Evolutionary conservation across 2,797 vertebrate species (phyloP).

Genomic region (Paramormyrops hopkinsi): DNA sequence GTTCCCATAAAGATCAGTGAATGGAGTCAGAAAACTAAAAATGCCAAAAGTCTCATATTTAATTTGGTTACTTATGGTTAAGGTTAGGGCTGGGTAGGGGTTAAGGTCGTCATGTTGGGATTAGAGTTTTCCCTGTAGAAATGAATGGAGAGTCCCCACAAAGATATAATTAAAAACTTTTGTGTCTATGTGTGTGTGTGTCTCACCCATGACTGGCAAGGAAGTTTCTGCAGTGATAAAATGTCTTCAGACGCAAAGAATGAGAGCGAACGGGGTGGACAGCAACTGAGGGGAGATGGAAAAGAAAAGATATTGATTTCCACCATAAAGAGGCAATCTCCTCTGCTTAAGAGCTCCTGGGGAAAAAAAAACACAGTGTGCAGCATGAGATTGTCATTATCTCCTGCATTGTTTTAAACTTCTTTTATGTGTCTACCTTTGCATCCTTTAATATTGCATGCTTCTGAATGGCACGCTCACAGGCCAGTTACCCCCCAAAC

Average conservation of each 20-base stretch:
- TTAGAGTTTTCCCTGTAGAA: neutral
- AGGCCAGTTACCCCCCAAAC: neutral
- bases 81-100: neutral
- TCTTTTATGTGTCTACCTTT: constrained; percentile 20
- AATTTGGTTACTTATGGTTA: neutral
- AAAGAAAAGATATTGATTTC: constrained; percentile 60
- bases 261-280: constrained; percentile 45
- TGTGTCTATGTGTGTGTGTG: neutral
- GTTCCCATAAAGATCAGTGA: neutral
- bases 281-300: constrained; percentile 46
- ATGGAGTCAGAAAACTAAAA: neutral
- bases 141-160: neutral
- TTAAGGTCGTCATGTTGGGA: neutral
- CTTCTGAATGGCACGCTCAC: neutral
- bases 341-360: constrained; percentile 42
- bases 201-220: neutral
- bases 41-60: neutral
- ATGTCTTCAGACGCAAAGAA: constrained; percentile 21
- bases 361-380: constrained; percentile 20
- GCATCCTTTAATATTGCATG: neutral
- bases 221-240: constrained; percentile 12
- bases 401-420: constrained; percentile 16
- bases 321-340: constrained; percentile 58
- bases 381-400: constrained; percentile 26
- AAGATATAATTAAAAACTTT: neutral